A percentile compares a stretch with the other conserved stretches of the same genome.
phyloP scores from a whole-genome alignment of 2,888 invertebrate genomes.

The Chrysolina haemoptera region DNA sequence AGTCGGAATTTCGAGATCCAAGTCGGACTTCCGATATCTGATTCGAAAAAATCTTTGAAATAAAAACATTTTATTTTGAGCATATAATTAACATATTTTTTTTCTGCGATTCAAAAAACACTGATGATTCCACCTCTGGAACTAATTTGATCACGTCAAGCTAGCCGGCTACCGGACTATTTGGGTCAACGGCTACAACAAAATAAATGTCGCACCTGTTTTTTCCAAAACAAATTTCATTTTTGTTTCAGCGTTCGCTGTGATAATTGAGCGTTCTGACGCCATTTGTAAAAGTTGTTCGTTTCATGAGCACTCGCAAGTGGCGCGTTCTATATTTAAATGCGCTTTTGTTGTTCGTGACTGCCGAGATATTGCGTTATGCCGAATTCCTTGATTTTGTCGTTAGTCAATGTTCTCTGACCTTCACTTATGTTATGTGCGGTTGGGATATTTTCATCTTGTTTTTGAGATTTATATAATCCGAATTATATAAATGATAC shows the following conservation, averaged over 20 bases:
- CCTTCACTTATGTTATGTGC: neutral
- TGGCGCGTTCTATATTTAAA: slow-evolving; percentile 18
- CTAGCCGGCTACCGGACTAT: too few relatives aligned
- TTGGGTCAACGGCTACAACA: slow-evolving; percentile 37
- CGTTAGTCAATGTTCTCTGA: slow-evolving; percentile 5
- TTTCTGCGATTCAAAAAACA: too few relatives aligned
- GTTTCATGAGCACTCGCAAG: slow-evolving; percentile 6
- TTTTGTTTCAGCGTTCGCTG: slow-evolving; percentile 18
- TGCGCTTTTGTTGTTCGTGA: slow-evolving; percentile 19
- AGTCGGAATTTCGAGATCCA: too few relatives aligned
- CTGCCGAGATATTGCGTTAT: slow-evolving; percentile 6
- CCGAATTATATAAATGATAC: neutral
- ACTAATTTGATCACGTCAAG: too few relatives aligned
- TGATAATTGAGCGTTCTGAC: slow-evolving; percentile 7
- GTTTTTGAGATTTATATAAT: slow-evolving; percentile 5
- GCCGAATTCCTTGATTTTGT: slow-evolving; percentile 4
- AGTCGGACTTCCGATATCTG: too few relatives aligned
- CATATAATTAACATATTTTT: too few relatives aligned
- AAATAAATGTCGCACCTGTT: slow-evolving; percentile 37
- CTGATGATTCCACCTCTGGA: too few relatives aligned
- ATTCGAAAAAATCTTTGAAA: too few relatives aligned
- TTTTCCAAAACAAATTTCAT: slow-evolving; percentile 32
- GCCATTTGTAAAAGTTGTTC: neutral
- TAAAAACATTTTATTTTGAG: too few relatives aligned
- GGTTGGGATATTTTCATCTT: slow-evolving; percentile 14